A percentile compares a stretch with the other conserved stretches of the same genome.
phyloP scores from a whole-genome alignment of 2,797 vertebrate species.

The Lerista edwardsae region DNA sequence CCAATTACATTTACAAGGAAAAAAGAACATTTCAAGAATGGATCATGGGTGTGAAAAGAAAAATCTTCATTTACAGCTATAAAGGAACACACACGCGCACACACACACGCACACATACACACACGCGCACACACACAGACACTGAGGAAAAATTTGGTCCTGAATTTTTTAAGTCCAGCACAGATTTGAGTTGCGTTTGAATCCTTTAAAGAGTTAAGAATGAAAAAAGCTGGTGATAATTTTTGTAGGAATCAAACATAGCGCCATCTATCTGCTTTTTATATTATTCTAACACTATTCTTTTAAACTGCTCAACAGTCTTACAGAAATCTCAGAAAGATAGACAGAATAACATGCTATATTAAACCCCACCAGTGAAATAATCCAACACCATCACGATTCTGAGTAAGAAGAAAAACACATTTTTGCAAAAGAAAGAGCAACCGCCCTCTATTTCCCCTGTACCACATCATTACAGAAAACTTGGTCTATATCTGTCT shows the following conservation, averaged over 20 bases:
- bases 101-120: slow-evolving; percentile 77
- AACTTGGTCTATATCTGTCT: slow-evolving; percentile 65
- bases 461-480: slow-evolving; percentile 83
- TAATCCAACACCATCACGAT: slow-evolving; percentile 89
- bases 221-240: slow-evolving; percentile 98
- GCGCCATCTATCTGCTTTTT: slow-evolving; percentile 93
- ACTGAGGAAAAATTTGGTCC: slow-evolving; percentile 95
- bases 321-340: slow-evolving; percentile 94
- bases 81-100: slow-evolving; percentile 79
- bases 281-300: slow-evolving; percentile 95
- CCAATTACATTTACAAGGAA: slow-evolving; percentile 93
- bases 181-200: slow-evolving; percentile 99
- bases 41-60: slow-evolving; percentile 85
- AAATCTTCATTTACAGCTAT: slow-evolving; percentile 87
- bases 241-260: slow-evolving; percentile 93
- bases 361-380: slow-evolving; percentile 93
- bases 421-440: slow-evolving; percentile 56
- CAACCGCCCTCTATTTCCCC: slow-evolving; percentile 73
- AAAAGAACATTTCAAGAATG: slow-evolving; percentile 85
- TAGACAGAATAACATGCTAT: slow-evolving; percentile 96
- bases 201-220: slow-evolving; percentile 96
- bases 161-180: slow-evolving; percentile 97
- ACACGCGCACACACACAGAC: slow-evolving; percentile 84
- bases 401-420: slow-evolving; percentile 83
- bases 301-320: slow-evolving; percentile 92